Evolutionary conservation across 2,888 invertebrate genomes (phyloP), one percentile per base, ranked within the genome.

Genomic region (Agrochola lota): DNA sequence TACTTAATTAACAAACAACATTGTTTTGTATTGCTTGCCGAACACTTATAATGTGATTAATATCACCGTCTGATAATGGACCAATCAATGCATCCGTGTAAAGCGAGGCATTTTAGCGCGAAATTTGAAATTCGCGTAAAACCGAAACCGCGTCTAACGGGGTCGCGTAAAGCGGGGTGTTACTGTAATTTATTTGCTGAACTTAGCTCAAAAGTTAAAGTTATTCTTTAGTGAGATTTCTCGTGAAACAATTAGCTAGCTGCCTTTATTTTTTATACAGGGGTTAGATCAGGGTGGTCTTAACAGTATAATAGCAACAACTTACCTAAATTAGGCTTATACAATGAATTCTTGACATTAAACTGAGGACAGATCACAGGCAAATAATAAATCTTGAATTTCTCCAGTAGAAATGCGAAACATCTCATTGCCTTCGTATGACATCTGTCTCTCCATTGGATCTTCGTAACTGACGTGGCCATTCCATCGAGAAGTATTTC

Each of bases 291-390:
- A 30, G 15, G 8, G 15, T 23, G 12, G 12, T 67, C 20, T 23
- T 67, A 67, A 26, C 20, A 26, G 46, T 30, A 49, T 5, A 52
- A 52, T 52, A 52, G 15, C 15, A 46, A 35, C 9, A 55, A 91
- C 96, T 96, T 95, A 98, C 98, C 98, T 92, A 99, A 97, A 91
- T 98, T 98, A 57, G 98, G 98, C 91, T 98, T 98, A 93, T 99
- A 99, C 49, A 99, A 96, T 8, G 98, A 98, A 90, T 98, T 98
- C 87, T 97, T 97, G 79, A 97, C 95, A 91, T 98, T 98, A 91
- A 99, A 99, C 91, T 98, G 98, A 1, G 99, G 99, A 94, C 99
- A 99, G 90, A 99, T 98, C 90, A 98, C 97, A 55, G 98, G 98
- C 90, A 99, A 97, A 95, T 99, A 99, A 92, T 98, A 98, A 77